Percentiles rank a stretch among this genome's conserved stretches.
Conservation (phyloP, 1,140 invertebrate genomes). For the Bombus waltoni region DNA sequence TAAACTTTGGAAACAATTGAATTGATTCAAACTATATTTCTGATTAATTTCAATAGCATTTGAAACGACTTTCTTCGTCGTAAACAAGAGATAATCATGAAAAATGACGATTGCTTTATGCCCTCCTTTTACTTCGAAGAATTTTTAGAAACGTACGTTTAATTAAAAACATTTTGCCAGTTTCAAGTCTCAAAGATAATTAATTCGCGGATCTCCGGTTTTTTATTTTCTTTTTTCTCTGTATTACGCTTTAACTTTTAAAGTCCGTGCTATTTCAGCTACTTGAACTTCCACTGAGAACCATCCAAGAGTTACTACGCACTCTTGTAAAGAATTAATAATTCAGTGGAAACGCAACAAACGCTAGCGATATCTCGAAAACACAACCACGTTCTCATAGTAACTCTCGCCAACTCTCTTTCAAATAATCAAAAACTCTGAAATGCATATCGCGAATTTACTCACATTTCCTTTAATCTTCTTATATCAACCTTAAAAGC, state of each 20-base stretch:
- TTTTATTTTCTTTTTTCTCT: background rate
- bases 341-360: constrained; percentile 2
- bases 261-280: background rate
- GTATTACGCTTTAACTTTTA: background rate
- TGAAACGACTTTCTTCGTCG: background rate
- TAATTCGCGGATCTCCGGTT: background rate
- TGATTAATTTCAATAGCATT: background rate
- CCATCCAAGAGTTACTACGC: background rate
- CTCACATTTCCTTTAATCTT: too few relatives aligned
- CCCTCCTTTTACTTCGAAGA: background rate
- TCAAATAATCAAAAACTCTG: background rate
- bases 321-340: background rate
- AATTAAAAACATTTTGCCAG: constrained; percentile 6
- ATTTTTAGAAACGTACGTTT: background rate
- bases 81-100: background rate
- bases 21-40: background rate
- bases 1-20: too few relatives aligned
- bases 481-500: too few relatives aligned
- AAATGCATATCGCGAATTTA: too few relatives aligned
- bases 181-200: background rate
- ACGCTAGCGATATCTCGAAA: background rate
- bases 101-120: background rate
- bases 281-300: background rate
- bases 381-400: background rate
- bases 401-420: background rate